Evolutionary conservation across 2,797 vertebrate species (phyloP).

Genomic region (Lepus townsendii): DNA sequence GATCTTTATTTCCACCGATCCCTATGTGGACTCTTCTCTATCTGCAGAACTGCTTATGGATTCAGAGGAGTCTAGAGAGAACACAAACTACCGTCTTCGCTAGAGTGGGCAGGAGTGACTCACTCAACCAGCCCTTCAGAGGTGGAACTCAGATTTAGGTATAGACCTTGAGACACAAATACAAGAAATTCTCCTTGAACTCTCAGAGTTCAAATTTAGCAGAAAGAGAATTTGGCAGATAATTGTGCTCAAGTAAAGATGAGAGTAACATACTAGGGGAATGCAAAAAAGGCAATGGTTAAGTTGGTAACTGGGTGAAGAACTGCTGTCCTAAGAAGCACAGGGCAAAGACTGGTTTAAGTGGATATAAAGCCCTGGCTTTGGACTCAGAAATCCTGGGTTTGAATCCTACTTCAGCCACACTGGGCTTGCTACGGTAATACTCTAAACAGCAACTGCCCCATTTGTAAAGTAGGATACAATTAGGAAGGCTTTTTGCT

Average conservation of each 20-base stretch:
- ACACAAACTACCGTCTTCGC: background rate
- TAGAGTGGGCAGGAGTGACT: background rate
- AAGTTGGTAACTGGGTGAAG: background rate
- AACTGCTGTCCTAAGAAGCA: background rate
- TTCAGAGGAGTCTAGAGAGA: background rate
- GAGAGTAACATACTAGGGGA: background rate
- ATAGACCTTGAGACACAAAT: background rate
- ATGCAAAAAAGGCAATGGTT: background rate
- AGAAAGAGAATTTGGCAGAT: background rate
- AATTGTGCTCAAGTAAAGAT: background rate
- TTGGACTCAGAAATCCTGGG: background rate
- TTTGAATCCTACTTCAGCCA: background rate
- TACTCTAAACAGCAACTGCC: background rate
- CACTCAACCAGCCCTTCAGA: background rate
- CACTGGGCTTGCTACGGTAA: background rate
- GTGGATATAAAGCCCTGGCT: background rate
- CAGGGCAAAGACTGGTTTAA: background rate
- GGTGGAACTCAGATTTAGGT: background rate
- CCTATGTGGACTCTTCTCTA: background rate
- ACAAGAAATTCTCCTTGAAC: background rate
- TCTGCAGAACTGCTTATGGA: conserved; percentile 27
- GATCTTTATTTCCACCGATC: background rate
- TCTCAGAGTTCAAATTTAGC: background rate
- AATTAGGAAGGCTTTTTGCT: background rate
- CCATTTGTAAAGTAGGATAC: background rate